These are phyloP conservation scores for Ostrea denselamellosa DNA, from an alignment of 1,140 invertebrate genomes.

Conservation along the genomic window DNA sequence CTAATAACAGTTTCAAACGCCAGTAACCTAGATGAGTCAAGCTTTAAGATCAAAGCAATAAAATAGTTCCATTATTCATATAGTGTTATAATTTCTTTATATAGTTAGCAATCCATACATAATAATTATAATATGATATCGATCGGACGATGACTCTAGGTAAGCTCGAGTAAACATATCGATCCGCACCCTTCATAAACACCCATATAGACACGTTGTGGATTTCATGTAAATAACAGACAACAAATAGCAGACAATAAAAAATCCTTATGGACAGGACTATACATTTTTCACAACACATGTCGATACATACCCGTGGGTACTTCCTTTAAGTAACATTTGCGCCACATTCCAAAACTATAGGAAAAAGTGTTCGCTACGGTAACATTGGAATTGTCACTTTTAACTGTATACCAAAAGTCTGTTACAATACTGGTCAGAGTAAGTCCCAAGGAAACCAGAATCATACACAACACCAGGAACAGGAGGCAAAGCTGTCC, in stretches of 20 bases:
- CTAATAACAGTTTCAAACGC: too few relatives aligned
- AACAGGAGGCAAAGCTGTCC: slow-evolving; percentile 47
- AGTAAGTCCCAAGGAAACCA: slow-evolving; percentile 56
- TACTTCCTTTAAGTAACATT: slow-evolving; percentile 56
- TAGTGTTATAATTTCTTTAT: too few relatives aligned
- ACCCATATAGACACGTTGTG: not conserved
- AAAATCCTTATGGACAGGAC: not conserved
- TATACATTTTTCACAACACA: not conserved
- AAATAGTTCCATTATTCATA: too few relatives aligned
- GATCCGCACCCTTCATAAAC: not conserved
- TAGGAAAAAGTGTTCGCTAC: slow-evolving; percentile 55
- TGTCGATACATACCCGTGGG: slow-evolving; percentile 52
- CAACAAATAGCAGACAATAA: not conserved
- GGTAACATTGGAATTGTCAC: slow-evolving; percentile 42
- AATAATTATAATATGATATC: too few relatives aligned
- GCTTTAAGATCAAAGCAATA: too few relatives aligned
- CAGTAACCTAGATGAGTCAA: too few relatives aligned
- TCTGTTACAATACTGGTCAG: slow-evolving; percentile 61
- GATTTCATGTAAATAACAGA: not conserved
- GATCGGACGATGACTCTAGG: not conserved
- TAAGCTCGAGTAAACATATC: not conserved
- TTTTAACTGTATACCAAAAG: slow-evolving; percentile 60
- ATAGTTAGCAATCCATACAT: too few relatives aligned
- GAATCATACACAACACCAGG: slow-evolving; percentile 59
- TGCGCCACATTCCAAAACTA: slow-evolving; percentile 63